These are phyloP conservation scores for Crotalus tigris DNA, from an alignment of 2,113 vertebrate genomes.

Conservation along the genomic window DNA sequence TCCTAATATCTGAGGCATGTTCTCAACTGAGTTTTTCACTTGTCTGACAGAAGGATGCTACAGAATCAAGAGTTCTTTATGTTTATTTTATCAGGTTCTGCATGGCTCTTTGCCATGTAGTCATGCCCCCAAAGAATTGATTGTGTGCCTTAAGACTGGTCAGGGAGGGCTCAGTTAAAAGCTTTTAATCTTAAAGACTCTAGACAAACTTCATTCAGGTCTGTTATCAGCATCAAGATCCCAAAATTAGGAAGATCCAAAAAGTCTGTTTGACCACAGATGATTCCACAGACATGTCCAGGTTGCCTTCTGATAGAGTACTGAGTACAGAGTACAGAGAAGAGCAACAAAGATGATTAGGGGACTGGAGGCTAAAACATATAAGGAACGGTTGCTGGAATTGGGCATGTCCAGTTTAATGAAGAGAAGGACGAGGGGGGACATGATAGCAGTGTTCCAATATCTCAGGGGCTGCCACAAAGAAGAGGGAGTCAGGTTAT, in stretches of 20 bases:
- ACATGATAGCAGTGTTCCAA: no score
- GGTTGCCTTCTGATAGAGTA: no score
- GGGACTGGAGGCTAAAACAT: no score
- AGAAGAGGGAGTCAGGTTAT: no score
- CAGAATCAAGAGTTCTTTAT: not conserved
- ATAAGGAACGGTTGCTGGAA: no score
- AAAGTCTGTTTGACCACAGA: not conserved
- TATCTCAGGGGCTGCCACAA: no score
- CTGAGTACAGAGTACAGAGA: no score
- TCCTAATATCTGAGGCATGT: not conserved
- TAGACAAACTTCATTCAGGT: not conserved
- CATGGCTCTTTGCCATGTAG: not conserved
- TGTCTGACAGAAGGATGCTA: not conserved
- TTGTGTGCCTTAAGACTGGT: not conserved
- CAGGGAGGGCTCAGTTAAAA: not conserved
- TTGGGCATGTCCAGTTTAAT: no score
- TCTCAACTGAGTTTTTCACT: not conserved
- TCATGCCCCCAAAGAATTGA: not conserved
- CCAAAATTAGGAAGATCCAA: not conserved
- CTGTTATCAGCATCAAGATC: not conserved
- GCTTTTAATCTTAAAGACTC: not conserved
- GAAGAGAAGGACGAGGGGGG: no score
- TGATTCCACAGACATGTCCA: no score
- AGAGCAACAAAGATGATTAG: no score
- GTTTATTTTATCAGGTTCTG: not conserved